Base-by-base conservation (phyloP, 2,888 invertebrate genomes). In the Drosophila ezoana region DNA sequence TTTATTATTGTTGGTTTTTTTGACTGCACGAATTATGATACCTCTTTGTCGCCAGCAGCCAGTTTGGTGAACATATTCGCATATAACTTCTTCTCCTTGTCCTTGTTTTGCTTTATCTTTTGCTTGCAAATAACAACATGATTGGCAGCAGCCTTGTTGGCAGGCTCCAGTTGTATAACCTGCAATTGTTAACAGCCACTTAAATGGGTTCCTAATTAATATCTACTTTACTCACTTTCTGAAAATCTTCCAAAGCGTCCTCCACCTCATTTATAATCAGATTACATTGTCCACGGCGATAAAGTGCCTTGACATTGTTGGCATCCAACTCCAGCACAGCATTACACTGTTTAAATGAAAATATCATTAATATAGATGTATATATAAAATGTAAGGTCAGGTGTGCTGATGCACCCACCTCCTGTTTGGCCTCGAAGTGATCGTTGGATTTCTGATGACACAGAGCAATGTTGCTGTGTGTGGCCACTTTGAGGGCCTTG, bases 61-160 rank as follows among this genome's bases (percentile, higher is more conserved):
- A 98, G 96, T 93, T 97, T 98, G 83, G 97, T 96, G 93, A 99
- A 99, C 97, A 99, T 98, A 92, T 97, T 98, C 13, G 96, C 96
- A 92, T 98, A 99, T 37, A 97, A 93, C 90, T 96, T 95, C 93
- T 96, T 98, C 92, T 98, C 98, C 67, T 95, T 95, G 59, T 95
- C 94, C 74, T 95, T 94, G 85, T 96, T 95, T 77, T 96, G 95
- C 90, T 95, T 96, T 16, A 98, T 93, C 68, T 95, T 93, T 65
- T 95, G 93, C 69, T 95, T 94, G 92, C 97, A 97, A 54, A 95
- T 90, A 8, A 93, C 90, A 38, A 97, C 93, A 91, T 97, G 96
- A 89, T 95, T 95, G 37, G 94, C 94, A 0, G 98, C 98, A n/a
- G 97, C 97, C 93, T 94, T 96, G 93, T 99, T 99, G 60, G 95